Conservation (phyloP, 2,888 invertebrate species). For the Mimumesa dahlbomi region DNA sequence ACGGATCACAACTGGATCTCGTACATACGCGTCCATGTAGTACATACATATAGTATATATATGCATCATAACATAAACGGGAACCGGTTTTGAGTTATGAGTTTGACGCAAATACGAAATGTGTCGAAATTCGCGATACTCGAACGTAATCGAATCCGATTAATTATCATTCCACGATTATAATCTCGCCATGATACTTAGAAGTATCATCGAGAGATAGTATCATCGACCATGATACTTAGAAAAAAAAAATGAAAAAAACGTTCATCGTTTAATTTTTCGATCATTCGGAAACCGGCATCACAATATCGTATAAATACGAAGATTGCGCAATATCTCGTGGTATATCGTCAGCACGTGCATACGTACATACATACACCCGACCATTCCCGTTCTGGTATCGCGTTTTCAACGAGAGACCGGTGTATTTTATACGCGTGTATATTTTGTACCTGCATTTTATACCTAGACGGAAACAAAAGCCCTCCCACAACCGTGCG, state of each 20-base stretch:
- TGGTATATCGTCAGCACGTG: too few relatives aligned
- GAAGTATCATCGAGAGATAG: background rate
- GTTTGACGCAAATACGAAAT: constrained; percentile 51
- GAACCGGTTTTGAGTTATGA: constrained; percentile 39
- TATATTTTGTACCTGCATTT: too few relatives aligned
- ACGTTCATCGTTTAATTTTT: too few relatives aligned
- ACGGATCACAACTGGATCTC: constrained; percentile 42
- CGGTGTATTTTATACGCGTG: background rate
- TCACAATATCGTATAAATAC: too few relatives aligned
- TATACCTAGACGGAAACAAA: background rate
- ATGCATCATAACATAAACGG: constrained; percentile 35
- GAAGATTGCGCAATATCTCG: too few relatives aligned
- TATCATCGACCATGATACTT: too few relatives aligned
- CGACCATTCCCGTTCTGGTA: background rate
- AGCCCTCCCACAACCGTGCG: constrained; percentile 35
- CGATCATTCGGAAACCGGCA: too few relatives aligned
- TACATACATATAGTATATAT: too few relatives aligned
- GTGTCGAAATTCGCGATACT: constrained; percentile 49
- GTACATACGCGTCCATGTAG: too few relatives aligned
- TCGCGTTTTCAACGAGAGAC: background rate
- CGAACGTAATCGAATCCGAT: constrained; percentile 39
- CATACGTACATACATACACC: background rate
- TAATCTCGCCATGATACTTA: background rate
- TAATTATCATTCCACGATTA: constrained; percentile 32
- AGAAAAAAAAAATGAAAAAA: too few relatives aligned